Base-by-base conservation (phyloP, 2,797 vertebrate genomes). In the Dermochelys coriacea region DNA sequence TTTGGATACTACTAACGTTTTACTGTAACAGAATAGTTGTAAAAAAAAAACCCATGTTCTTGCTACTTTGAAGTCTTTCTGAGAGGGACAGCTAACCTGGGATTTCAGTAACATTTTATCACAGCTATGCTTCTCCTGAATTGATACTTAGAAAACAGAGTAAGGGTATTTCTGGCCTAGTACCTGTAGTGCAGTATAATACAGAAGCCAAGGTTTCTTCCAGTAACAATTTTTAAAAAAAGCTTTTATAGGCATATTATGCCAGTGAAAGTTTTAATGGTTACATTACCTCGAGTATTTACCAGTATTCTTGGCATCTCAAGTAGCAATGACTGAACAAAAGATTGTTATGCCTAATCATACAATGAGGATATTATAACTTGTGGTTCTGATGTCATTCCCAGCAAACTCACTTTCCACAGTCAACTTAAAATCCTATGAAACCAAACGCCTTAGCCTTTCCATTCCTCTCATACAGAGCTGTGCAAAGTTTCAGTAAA, bases 311-410 rank as follows among this genome's bases (percentile, higher is more conserved):
- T 88, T 15, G 2, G 50, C 74, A 64, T 82, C 88, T 80, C 85
- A 1, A 74, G 86, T 2, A 27, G 79, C 25, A 0, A 14, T 3
- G 51, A 78, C 55, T 9, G 75, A 34, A 89, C 49, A 14, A 59
- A 49, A 84, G 50, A 47, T 84, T 84, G 90, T 51, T 4, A 1
- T 3, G 88, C 87, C 5, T 0, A 47, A 47, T 85, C 2, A 0
- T 16, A 96, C 94, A 96, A 96, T 81, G 89, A 37, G 27, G 0
- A 4, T 23, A 91, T 87, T 96, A 94, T 95, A 12, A 47, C 87
- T 57, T 47, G 91, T 1, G 86, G 87, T 85, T 93, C 89, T 96
- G 96, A 96, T 93, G 87, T 96, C 14, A 95, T 93, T 92, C 93
- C 89, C 91, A 84, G 89, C 93, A 80, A 96, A 94, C 19, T 0